Conservation (phyloP, 2,113 vertebrate genomes). For the Barnardius zonarius region DNA sequence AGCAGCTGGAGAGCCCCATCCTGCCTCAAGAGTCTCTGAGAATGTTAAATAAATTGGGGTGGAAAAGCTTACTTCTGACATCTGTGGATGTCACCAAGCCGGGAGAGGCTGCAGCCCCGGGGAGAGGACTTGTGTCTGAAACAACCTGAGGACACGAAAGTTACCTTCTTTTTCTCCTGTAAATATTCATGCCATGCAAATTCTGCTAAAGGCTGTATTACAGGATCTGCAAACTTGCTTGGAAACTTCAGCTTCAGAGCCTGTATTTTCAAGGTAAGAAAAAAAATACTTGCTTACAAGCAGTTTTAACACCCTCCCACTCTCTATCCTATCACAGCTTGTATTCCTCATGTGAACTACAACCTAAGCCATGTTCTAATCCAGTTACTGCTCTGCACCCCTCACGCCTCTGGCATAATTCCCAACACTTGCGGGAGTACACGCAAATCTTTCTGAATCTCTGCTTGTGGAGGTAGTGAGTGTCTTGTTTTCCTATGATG, state of each 20-base stretch:
- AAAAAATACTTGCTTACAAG: neutral
- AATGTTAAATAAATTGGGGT: neutral
- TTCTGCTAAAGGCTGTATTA: constrained; percentile 70
- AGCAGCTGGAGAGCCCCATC: neutral
- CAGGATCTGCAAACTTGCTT: constrained; percentile 65
- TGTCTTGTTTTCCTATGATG: neutral
- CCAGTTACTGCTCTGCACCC: neutral
- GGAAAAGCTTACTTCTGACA: neutral
- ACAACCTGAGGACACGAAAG: neutral
- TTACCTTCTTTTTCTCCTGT: constrained; percentile 73
- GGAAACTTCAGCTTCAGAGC: constrained; percentile 70
- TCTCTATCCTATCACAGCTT: neutral
- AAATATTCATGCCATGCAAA: constrained; percentile 74
- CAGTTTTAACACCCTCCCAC: neutral
- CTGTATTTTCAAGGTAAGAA: constrained; percentile 60
- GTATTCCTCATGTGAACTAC: neutral
- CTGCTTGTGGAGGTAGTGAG: neutral
- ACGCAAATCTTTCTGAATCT: neutral
- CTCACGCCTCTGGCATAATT: neutral
- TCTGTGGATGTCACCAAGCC: accelerated
- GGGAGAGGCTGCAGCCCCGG: neutral
- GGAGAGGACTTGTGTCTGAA: neutral
- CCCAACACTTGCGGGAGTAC: neutral
- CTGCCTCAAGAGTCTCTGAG: neutral
- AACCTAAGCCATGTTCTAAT: neutral